Evolutionary conservation across 2,797 vertebrate genomes (phyloP).

Genomic region (Diplodus sargus): DNA sequence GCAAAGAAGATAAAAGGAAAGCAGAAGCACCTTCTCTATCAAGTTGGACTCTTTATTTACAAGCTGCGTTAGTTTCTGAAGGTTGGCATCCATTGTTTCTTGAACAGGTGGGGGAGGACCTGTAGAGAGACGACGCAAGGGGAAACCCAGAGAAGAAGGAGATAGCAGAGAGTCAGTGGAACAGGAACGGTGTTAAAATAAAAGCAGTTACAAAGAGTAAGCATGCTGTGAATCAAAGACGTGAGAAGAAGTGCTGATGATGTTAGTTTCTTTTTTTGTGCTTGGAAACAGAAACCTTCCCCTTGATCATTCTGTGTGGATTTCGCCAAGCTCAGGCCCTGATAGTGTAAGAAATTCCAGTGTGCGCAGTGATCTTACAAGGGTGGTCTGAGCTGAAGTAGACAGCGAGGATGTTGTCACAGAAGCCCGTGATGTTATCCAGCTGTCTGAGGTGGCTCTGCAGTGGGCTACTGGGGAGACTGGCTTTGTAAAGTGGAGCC

Average conservation of each 20-base stretch:
- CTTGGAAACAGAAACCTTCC: neutral
- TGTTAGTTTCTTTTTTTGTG: slow-evolving; percentile 49
- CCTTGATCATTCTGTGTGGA: neutral
- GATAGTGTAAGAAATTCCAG: slow-evolving; percentile 8
- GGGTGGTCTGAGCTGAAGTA: slow-evolving; percentile 87
- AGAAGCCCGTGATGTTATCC: slow-evolving; percentile 93
- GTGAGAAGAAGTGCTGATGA: slow-evolving; percentile 17
- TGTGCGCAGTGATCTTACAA: slow-evolving; percentile 78
- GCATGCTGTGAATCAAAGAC: slow-evolving; percentile 14
- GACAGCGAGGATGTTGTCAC: slow-evolving; percentile 90
- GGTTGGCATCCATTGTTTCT: slow-evolving; percentile 95
- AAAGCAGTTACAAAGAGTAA: slow-evolving; percentile 19
- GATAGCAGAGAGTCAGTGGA: slow-evolving; percentile 28
- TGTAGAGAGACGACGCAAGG: slow-evolving; percentile 69
- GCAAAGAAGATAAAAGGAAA: slow-evolving; percentile 75
- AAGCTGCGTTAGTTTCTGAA: slow-evolving; percentile 99
- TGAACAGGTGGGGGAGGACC: slow-evolving; percentile 88
- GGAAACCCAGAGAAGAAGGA: slow-evolving; percentile 33
- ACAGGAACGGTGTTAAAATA: slow-evolving; percentile 20
- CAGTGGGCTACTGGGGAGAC: slow-evolving; percentile 91
- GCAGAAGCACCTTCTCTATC: slow-evolving; percentile 96
- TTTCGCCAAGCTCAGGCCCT: slow-evolving; percentile 5
- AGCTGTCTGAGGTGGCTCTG: slow-evolving; percentile 95
- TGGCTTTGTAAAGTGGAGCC: slow-evolving; percentile 93
- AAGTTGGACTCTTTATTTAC: slow-evolving; percentile 99